Conservation (phyloP, 2,888 invertebrate genomes). For the Lasius fuliginosus region DNA sequence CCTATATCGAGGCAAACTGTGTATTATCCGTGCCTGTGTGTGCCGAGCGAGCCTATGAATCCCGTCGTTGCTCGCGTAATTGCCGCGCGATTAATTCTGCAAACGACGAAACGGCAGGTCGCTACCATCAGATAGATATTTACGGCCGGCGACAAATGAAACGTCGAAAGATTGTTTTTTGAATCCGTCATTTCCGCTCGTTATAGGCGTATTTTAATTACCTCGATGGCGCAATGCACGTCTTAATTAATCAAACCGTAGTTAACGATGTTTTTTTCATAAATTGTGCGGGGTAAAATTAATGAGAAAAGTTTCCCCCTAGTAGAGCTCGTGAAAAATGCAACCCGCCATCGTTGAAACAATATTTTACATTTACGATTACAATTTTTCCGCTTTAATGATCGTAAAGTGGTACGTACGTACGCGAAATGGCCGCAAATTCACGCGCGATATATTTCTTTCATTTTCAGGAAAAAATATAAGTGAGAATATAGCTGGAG, state of each 20-base stretch:
- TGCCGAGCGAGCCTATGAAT: not conserved
- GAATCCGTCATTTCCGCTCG: not conserved
- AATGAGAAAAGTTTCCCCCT: conserved; percentile 37
- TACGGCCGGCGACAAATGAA: conserved; percentile 3
- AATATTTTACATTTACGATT: conserved; percentile 54
- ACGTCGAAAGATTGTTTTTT: not conserved
- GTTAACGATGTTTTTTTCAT: conserved; percentile 40
- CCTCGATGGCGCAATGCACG: conserved; percentile 16
- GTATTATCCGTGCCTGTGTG: not conserved
- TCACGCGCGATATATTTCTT: conserved; percentile 27
- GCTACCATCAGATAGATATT: conserved; percentile 2
- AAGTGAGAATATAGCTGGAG: not conserved
- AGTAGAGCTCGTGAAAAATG: conserved; percentile 30
- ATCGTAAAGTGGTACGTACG: conserved; percentile 34
- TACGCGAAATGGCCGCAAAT: not conserved
- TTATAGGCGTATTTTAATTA: conserved; percentile 36
- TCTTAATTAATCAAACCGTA: conserved; percentile 48
- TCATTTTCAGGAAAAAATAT: conserved; percentile 13
- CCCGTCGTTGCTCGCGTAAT: conserved; percentile 24
- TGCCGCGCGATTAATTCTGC: conserved; percentile 31
- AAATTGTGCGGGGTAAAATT: conserved; percentile 38
- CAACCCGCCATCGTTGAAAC: conserved; percentile 26
- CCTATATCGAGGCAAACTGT: not conserved
- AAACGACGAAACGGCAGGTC: conserved; percentile 16
- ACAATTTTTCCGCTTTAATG: conserved; percentile 43